Conservation (phyloP, 2,113 vertebrate genomes). For the Chaenogobius annularis region DNA sequence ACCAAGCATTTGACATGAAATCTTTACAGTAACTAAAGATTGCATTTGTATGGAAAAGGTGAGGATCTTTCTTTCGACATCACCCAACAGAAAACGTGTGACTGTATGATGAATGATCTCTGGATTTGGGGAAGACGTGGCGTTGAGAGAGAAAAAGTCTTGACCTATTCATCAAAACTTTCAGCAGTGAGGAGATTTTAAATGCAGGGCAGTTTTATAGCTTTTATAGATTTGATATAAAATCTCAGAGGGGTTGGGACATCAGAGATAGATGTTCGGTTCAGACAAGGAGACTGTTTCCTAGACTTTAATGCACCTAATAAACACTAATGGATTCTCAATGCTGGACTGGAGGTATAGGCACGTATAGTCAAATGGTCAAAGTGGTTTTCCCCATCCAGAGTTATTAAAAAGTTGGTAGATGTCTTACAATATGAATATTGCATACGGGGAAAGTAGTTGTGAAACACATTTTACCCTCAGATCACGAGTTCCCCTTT, state of each 20-base stretch:
- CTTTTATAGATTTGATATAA: background rate
- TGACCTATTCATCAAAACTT: slow-evolving; percentile 26
- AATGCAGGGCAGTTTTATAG: slow-evolving; percentile 3
- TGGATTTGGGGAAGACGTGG: slow-evolving; percentile 2
- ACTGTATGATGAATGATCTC: slow-evolving; percentile 23
- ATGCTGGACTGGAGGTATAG: background rate
- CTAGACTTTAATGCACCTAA: background rate
- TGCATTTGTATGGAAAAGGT: slow-evolving; percentile 30
- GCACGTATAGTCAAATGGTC: background rate
- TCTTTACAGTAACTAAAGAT: background rate
- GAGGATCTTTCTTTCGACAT: slow-evolving; percentile 10
- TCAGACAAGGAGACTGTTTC: background rate
- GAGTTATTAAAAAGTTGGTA: background rate
- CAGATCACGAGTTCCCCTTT: background rate
- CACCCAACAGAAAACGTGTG: slow-evolving; percentile 4
- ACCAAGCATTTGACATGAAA: background rate
- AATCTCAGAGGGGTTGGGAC: background rate
- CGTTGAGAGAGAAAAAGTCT: slow-evolving; percentile 21
- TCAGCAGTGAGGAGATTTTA: background rate
- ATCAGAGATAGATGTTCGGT: background rate
- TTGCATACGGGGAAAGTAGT: background rate
- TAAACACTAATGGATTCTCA: background rate
- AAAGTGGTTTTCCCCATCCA: background rate
- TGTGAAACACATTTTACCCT: background rate
- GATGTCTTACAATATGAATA: background rate